Conservation (phyloP, 1,140 invertebrate genomes). For the Myzus persicae region DNA sequence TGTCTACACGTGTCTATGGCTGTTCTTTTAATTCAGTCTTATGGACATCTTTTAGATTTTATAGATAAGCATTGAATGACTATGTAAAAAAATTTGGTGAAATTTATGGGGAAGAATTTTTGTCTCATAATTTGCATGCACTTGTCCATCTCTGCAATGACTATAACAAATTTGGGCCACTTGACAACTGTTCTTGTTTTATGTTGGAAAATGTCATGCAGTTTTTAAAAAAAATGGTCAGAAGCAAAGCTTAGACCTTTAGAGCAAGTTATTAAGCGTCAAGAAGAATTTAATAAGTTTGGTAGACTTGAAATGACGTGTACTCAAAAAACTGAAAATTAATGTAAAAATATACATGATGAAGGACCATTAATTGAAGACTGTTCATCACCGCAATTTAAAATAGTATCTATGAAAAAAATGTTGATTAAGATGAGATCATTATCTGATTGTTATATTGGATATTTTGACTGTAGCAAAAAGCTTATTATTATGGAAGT, state of each 20-base stretch:
- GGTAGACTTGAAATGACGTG: background rate
- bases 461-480: background rate
- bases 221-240: conserved; percentile 4
- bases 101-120: background rate
- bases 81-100: no score
- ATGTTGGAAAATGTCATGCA: conserved; percentile 9
- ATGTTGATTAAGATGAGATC: background rate
- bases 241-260: conserved; percentile 5
- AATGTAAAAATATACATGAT: conserved; percentile 16
- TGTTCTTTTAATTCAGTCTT: no score
- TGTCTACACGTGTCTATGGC: no score
- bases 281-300: background rate
- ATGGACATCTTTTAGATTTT: no score
- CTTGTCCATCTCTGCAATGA: background rate
- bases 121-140: background rate
- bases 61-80: no score
- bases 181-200: conserved; percentile 3
- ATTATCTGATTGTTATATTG: background rate
- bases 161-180: conserved; percentile 6
- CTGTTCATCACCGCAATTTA: background rate
- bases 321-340: background rate
- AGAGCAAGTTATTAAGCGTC: background rate
- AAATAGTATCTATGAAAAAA: background rate
- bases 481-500: background rate
- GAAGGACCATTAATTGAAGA: background rate